Base-by-base conservation (phyloP, 2,888 invertebrate genomes). In the Mythimna vitellina region DNA sequence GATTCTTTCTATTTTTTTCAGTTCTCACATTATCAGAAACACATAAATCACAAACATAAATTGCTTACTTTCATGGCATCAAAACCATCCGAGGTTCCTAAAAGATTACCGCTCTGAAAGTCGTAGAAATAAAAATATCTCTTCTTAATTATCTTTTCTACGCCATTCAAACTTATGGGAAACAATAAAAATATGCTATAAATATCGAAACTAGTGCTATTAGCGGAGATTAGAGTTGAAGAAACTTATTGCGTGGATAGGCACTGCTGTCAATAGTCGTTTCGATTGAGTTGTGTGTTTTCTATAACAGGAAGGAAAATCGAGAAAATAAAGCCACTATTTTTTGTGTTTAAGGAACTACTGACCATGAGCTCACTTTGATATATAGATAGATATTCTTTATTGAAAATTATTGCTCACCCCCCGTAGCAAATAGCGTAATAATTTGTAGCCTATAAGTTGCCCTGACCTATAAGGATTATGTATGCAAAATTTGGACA, bases 131-230 rank as follows among this genome's bases (percentile, higher is more conserved):
- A 84, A 73, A 65, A 32, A 64, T 76, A 73, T 66, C 49, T 77
- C 53, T 60, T 64, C 51, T 64, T 80, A 67, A 81, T 80, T 72
- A 72, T 81, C 62, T 72, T 77, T 73, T 81, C 67, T 73, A 70
- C 61, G 67, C 70, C 65, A 70, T 79, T 62, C 22, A 62, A 72
- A 75, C 69, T 70, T n/a, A 65, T 70, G 32, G 56, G 32, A 10
- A 70, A 78, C 73, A 76, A 77, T 79, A 80, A 79, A 81, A 84
- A 75, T 72, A 75, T 81, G 79, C 71, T 60, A 84, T 84, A 81
- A 84, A 84, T 76, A 76, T 61, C 64, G 22, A 73, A 83, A 83
- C 61, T 79, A 79, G n/a, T 38, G 76, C 71, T 70, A 63, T 84
- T 84, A 81, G 53, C 22, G 35, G n/a, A 81, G 65, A 75, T 78